These are phyloP conservation scores for Rhinopomastus cyanomelas DNA, from an alignment of 2,113 vertebrate genomes.

Conservation along the genomic window DNA sequence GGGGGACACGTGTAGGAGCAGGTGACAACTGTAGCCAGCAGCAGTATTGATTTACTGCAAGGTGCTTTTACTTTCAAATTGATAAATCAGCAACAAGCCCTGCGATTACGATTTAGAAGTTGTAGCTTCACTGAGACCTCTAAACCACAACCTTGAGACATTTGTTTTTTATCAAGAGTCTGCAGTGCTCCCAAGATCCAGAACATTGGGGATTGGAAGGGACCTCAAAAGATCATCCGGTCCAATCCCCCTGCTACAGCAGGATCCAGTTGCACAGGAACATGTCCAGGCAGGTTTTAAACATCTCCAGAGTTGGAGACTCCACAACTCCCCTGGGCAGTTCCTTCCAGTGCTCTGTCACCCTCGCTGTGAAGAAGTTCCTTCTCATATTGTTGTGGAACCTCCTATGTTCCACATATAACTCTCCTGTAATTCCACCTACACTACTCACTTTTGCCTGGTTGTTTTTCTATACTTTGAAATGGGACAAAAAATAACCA, in stretches of 20 bases:
- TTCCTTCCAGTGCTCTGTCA: too few relatives aligned
- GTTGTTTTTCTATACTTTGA: background rate
- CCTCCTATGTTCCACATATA: too few relatives aligned
- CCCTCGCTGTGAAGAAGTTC: too few relatives aligned
- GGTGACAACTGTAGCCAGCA: background rate
- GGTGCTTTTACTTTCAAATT: background rate
- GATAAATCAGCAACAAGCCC: background rate
- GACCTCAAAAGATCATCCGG: too few relatives aligned
- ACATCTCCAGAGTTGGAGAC: too few relatives aligned
- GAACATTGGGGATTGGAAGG: too few relatives aligned
- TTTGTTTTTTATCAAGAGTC: background rate
- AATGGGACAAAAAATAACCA: background rate
- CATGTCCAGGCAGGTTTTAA: too few relatives aligned
- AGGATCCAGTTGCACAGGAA: too few relatives aligned
- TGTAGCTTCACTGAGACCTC: background rate
- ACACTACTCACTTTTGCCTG: background rate
- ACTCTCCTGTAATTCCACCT: background rate
- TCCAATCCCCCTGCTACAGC: too few relatives aligned
- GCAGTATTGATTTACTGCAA: background rate
- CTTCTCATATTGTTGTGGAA: too few relatives aligned
- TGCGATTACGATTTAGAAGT: background rate
- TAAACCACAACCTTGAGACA: background rate
- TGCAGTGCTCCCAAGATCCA: background rate
- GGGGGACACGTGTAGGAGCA: background rate
- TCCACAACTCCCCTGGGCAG: too few relatives aligned